A percentile compares a stretch with the other conserved stretches of the same genome.
phyloP scores from a whole-genome alignment of 2,888 invertebrate species.

The Drosophila bunnanda region DNA sequence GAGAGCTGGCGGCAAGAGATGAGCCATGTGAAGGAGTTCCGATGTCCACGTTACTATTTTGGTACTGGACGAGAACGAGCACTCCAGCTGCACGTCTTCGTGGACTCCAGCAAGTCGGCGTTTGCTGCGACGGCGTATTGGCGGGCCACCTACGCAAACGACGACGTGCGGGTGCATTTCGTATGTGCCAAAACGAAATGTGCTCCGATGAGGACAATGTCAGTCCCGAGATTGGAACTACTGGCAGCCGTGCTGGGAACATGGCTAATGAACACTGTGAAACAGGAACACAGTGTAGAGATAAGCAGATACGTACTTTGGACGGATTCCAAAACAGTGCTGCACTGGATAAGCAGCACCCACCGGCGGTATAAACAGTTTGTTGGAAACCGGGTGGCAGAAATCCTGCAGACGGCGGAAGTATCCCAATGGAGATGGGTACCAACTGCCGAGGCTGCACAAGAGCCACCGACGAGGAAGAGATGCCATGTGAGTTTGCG shows the following conservation, averaged over 20 bases:
- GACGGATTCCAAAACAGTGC: constrained; percentile 22
- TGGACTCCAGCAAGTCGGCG: neutral
- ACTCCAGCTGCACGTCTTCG: neutral
- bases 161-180: neutral
- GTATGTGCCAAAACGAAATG: constrained; percentile 8
- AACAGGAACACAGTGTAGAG: constrained; percentile 3
- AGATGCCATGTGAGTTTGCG: no score
- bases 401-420: neutral
- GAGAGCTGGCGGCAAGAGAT: neutral
- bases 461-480: no score
- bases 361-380: neutral
- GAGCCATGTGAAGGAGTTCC: neutral
- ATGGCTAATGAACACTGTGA: constrained; percentile 20
- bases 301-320: constrained; percentile 4
- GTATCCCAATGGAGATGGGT: neutral
- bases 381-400: neutral
- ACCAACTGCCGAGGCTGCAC: no score
- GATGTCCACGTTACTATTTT: neutral
- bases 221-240: constrained; percentile 21
- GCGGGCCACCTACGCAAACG: neutral
- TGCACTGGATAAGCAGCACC: constrained; percentile 12
- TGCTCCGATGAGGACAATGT: constrained; percentile 18
- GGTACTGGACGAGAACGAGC: neutral
- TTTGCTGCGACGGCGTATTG: neutral
- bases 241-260: constrained; percentile 23